Conservation (phyloP, 2,113 vertebrate species). For the Lethenteron camtschaticum region DNA sequence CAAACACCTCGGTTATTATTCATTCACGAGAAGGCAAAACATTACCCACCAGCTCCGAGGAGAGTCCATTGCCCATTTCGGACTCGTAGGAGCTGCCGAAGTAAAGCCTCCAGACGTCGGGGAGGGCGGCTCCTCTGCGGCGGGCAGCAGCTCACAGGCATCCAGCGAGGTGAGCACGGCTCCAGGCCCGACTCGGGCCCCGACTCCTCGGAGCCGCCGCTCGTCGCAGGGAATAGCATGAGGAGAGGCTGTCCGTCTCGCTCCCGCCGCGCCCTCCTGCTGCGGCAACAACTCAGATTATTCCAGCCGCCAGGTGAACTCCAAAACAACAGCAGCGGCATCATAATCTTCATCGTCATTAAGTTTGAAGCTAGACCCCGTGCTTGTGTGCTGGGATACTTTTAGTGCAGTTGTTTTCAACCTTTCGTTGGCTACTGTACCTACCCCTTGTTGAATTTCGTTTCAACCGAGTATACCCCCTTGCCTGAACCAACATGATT, state of each 20-base stretch:
- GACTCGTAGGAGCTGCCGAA: constrained; percentile 87
- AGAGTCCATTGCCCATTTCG: constrained; percentile 43
- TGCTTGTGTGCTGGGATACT: too few species aligned
- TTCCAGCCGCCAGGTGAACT: too few species aligned
- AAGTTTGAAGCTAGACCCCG: too few species aligned
- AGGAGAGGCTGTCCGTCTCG: constrained; percentile 46
- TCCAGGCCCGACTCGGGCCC: constrained; percentile 37
- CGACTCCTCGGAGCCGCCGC: constrained; percentile 71
- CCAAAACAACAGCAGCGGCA: too few species aligned
- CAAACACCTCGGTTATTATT: background rate
- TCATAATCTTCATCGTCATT: too few species aligned
- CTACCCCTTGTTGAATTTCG: too few species aligned
- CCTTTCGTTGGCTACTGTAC: too few species aligned
- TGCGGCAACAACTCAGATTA: too few species aligned
- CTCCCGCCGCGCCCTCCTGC: too few species aligned
- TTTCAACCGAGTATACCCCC: too few species aligned
- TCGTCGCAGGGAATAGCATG: constrained; percentile 78
- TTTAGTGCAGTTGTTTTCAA: too few species aligned
- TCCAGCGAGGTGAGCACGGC: constrained; percentile 39
- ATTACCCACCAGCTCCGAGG: constrained; percentile 39
- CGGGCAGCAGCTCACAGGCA: constrained; percentile 27
- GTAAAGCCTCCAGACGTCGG: constrained; percentile 73
- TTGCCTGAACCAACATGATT: too few species aligned
- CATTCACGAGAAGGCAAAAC: background rate
- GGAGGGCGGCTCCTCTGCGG: constrained; percentile 24